Percentiles rank a stretch among this genome's conserved stretches.
These are phyloP conservation scores for Muntiacus reevesi DNA, from an alignment of 2,113 vertebrate species.

Conservation along the genomic window DNA sequence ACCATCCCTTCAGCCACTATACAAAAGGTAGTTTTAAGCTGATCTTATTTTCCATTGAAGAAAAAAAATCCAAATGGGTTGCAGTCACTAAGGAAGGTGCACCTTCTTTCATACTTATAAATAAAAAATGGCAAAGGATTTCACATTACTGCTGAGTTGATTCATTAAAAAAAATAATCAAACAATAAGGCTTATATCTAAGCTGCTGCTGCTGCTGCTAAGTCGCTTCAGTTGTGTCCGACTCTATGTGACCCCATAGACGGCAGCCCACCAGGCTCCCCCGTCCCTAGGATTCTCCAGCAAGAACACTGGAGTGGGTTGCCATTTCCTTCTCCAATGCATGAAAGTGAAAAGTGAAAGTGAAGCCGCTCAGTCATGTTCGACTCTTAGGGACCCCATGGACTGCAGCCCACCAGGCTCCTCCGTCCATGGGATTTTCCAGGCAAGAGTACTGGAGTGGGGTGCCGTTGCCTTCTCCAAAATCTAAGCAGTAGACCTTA, in stretches of 20 bases:
- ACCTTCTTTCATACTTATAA: not conserved
- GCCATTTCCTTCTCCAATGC: not conserved
- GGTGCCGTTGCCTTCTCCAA: not conserved
- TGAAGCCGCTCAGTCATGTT: fast-evolving
- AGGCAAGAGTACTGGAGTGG: not conserved
- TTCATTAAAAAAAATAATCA: not conserved
- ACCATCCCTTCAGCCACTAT: not conserved
- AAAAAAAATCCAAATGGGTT: not conserved
- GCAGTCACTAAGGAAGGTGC: not conserved
- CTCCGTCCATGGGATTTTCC: not conserved
- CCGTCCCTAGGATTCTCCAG: not conserved
- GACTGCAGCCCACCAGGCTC: not conserved
- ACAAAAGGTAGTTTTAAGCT: conserved; percentile 8
- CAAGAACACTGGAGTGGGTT: not conserved
- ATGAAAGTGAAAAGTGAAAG: not conserved
- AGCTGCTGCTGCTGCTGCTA: not conserved
- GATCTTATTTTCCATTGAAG: not conserved
- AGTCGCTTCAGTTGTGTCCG: not conserved
- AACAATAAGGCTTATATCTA: not conserved
- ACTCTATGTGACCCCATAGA: not conserved
- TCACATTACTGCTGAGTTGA: not conserved
- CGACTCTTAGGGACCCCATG: not conserved
- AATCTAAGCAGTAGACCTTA: not conserved
- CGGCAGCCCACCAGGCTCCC: not conserved
- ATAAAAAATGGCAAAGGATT: not conserved